Percentiles rank a stretch among this genome's conserved stretches.
phyloP scores from a whole-genome alignment of 2,888 invertebrate species.

The Amiota communis region DNA sequence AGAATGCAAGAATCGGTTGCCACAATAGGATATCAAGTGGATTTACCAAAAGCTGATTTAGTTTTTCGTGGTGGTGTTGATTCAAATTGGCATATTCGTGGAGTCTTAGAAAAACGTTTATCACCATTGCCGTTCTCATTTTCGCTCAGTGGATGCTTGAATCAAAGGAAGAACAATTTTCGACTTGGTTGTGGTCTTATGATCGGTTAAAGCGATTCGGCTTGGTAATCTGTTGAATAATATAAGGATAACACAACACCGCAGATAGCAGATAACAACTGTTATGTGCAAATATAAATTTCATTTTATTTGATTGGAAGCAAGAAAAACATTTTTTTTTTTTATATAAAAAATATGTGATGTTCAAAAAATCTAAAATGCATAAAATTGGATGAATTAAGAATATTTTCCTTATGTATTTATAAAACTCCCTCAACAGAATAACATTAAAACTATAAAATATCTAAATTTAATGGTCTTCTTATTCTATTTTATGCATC shows the following conservation, averaged over 20 bases:
- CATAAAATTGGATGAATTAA: no score
- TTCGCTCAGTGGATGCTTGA: conserved; percentile 91
- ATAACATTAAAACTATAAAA: no score
- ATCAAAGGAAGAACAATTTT: conserved; percentile 93
- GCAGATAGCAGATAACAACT: not conserved
- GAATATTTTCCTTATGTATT: no score
- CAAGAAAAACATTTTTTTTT: not conserved
- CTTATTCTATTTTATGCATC: no score
- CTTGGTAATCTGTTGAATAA: not conserved
- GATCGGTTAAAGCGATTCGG: conserved; percentile 80
- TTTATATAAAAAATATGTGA: no score
- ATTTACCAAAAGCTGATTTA: conserved; percentile 94
- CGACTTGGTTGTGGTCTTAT: conserved; percentile 95
- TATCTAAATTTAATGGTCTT: no score
- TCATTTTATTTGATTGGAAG: not conserved
- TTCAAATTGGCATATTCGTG: conserved; percentile 94
- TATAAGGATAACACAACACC: not conserved
- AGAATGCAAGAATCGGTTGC: conserved; percentile 92
- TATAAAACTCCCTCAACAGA: no score
- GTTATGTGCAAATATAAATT: not conserved
- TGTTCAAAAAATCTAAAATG: no score
- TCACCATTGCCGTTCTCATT: conserved; percentile 95
- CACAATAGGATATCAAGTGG: conserved; percentile 94
- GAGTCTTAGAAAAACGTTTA: conserved; percentile 94
- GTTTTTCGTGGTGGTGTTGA: conserved; percentile 96